Evolutionary conservation across 2,888 invertebrate genomes (phyloP).

Genomic region (Sceliomorpha sp.): DNA sequence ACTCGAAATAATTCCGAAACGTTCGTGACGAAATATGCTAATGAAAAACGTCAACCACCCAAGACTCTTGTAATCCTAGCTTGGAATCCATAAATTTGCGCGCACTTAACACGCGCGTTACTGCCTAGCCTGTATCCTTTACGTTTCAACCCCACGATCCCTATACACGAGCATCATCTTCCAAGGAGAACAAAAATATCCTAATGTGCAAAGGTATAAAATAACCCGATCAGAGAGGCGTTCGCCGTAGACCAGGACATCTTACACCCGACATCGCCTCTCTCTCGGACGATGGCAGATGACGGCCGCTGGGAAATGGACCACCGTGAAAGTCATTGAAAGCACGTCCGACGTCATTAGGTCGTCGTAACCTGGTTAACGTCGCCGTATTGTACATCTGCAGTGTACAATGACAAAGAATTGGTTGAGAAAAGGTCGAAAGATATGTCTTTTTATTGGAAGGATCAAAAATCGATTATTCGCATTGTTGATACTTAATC

Average conservation of each 20-base stretch:
- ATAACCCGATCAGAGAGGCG: slow-evolving; percentile 65
- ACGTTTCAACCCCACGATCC: slow-evolving; percentile 31
- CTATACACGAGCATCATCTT: slow-evolving; percentile 27
- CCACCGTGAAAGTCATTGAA: slow-evolving; percentile 71
- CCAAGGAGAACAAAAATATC: slow-evolving; percentile 31
- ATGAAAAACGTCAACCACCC: slow-evolving; percentile 62
- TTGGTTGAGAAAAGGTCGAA: too few species aligned
- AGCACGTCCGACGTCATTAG: slow-evolving; percentile 21
- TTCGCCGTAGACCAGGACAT: slow-evolving; percentile 61
- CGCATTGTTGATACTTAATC: too few species aligned
- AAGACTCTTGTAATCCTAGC: slow-evolving; percentile 65
- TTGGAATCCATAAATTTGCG: slow-evolving; percentile 52
- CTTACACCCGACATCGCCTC: slow-evolving; percentile 64
- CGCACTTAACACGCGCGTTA: slow-evolving; percentile 20
- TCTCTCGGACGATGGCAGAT: slow-evolving; percentile 67
- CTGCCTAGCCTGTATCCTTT: slow-evolving; percentile 39
- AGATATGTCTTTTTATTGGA: too few species aligned
- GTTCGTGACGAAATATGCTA: neutral
- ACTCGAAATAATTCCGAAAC: too few species aligned
- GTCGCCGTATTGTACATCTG: slow-evolving; percentile 36
- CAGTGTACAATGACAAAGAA: too few species aligned
- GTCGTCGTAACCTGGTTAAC: slow-evolving; percentile 21
- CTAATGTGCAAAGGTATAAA: slow-evolving; percentile 64
- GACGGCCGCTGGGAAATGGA: slow-evolving; percentile 79
- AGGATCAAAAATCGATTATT: too few species aligned